phyloP scores from a whole-genome alignment of 2,113 vertebrate species.

The Microcebus lehilahytsara region DNA sequence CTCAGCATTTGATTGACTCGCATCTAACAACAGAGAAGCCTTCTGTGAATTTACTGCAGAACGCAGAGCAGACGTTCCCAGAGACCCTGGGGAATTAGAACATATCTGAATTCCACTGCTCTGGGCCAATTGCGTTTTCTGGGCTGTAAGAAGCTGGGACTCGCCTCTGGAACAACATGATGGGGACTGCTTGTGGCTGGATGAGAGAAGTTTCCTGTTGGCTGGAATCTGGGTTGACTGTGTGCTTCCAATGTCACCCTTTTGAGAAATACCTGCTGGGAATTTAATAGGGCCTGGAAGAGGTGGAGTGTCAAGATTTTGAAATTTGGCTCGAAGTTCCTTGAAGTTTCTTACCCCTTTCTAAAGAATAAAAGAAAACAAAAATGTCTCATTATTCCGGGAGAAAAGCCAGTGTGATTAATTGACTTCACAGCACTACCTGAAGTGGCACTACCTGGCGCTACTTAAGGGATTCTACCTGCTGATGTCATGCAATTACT shows the following conservation, averaged over 20 bases:
- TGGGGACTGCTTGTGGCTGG: neutral
- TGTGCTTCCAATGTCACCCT: neutral
- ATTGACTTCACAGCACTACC: neutral
- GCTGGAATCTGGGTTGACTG: neutral
- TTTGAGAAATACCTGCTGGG: conserved; percentile 8
- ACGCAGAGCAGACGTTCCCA: neutral
- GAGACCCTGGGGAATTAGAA: neutral
- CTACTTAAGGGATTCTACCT: neutral
- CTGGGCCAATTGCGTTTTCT: neutral
- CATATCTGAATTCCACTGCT: neutral
- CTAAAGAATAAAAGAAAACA: conserved; percentile 69
- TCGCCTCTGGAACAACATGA: neutral
- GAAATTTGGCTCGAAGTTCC: conserved; percentile 84
- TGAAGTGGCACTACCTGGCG: neutral
- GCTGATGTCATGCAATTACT: rapidly evolving
- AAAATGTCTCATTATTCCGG: neutral
- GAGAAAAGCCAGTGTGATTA: neutral
- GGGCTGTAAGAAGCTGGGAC: neutral
- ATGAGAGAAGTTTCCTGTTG: neutral
- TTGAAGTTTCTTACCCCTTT: conserved; percentile 80
- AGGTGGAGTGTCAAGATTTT: conserved; percentile 57
- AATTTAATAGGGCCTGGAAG: conserved; percentile 23
- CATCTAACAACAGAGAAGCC: neutral
- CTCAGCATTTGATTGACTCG: neutral
- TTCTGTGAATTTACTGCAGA: neutral